phyloP scores from a whole-genome alignment of 2,888 invertebrate species.

The Meteorus cinctellus region DNA sequence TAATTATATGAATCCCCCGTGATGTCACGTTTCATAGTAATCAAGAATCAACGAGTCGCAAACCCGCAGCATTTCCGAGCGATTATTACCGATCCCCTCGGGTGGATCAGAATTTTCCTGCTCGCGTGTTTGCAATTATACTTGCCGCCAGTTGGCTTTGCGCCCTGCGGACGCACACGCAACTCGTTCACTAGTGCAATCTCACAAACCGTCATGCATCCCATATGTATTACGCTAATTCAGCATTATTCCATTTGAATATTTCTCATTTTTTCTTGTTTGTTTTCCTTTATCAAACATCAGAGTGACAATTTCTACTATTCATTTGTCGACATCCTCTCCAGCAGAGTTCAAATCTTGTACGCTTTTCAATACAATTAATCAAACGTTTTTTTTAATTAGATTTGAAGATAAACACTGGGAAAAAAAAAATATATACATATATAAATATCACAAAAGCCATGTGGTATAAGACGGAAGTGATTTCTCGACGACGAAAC shows the following conservation, averaged over 20 bases:
- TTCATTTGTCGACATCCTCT: background rate
- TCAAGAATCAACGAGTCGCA: constrained; percentile 24
- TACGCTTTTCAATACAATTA: too few species aligned
- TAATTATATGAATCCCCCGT: constrained; percentile 26
- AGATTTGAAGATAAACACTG: background rate
- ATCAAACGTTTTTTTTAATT: background rate
- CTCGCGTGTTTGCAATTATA: constrained; percentile 54
- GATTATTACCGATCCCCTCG: constrained; percentile 46
- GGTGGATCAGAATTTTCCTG: constrained; percentile 49
- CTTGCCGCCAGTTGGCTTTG: constrained; percentile 18
- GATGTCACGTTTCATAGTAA: constrained; percentile 16
- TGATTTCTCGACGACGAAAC: constrained; percentile 9
- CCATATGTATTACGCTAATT: constrained; percentile 57
- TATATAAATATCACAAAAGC: background rate
- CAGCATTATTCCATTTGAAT: background rate
- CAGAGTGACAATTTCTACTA: background rate
- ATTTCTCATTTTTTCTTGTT: background rate
- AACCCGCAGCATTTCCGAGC: constrained; percentile 43
- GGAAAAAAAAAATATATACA: background rate
- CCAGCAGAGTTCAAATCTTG: too few species aligned
- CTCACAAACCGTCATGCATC: constrained; percentile 46
- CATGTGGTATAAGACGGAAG: constrained; percentile 9
- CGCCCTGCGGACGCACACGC: constrained; percentile 46
- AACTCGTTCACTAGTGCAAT: background rate
- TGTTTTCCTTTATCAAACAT: background rate